phyloP scores from a whole-genome alignment of 2,113 vertebrate species.

The Zosterops lateralis region DNA sequence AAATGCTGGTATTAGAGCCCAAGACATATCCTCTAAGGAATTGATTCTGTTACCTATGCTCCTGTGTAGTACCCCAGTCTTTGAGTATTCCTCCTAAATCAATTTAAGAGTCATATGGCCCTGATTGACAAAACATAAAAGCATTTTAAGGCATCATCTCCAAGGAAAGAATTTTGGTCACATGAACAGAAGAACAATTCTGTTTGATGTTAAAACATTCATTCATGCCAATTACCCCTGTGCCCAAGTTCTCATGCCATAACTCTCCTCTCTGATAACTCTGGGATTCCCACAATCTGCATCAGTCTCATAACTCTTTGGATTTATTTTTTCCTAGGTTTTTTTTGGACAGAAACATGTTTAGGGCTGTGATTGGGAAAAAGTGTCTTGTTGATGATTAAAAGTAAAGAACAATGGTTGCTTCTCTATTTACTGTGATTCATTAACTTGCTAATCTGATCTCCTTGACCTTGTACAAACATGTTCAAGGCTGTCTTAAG shows the following conservation, averaged over 20 bases:
- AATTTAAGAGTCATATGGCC: neutral
- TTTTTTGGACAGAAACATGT: neutral
- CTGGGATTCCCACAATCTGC: neutral
- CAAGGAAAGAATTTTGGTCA: neutral
- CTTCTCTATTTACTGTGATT: neutral
- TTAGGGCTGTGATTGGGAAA: neutral
- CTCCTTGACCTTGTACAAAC: neutral
- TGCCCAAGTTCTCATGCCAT: neutral
- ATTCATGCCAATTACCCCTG: neutral
- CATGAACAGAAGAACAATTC: neutral
- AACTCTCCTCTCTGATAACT: neutral
- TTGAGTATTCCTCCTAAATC: neutral
- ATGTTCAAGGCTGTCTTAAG: neutral
- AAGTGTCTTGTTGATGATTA: neutral
- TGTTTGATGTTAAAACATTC: neutral
- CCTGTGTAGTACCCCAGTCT: neutral
- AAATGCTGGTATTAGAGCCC: neutral
- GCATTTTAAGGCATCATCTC: neutral
- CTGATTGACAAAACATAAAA: neutral
- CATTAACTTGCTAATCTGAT: neutral
- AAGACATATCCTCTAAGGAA: neutral
- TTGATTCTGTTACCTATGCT: neutral
- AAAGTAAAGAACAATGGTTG: neutral
- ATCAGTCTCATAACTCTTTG: neutral
- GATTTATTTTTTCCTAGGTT: rapidly evolving